Base-by-base conservation (phyloP, 2,797 vertebrate genomes). In the Lagodon rhomboides region DNA sequence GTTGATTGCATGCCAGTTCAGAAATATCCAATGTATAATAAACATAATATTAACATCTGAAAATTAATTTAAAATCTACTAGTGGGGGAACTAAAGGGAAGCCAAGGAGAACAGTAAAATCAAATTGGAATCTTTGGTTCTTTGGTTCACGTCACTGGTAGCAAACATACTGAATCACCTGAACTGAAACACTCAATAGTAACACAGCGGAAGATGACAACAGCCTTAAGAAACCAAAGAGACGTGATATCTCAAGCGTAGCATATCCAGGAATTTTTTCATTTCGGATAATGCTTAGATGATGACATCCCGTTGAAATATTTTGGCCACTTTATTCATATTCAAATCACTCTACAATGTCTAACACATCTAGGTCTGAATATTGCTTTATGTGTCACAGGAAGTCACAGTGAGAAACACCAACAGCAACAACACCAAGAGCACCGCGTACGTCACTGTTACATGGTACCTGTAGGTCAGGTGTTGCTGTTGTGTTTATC, bases 61-160 rank as follows among this genome's bases (percentile, higher is more conserved):
- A 73, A 86, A 85, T 74, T 66, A 54, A 82, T 58, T 84, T 75
- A 23, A 86, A 73, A 72, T 64, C 55, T 66, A 20, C 1, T 30
- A 18, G 56, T 25, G 27, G 25, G 55, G 30, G 60, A 73, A 61
- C 71, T 68, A 54, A 86, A 80, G 60, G 23, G 46, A 73, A 88
- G 81, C 56, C n/a, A 75, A 74, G 72, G 73, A 54, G 44, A 77
- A 70, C 43, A 3, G 16, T 25, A 27, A 87, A 85, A 82, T 73
- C 49, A 82, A 80, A 79, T 34, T 75, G 43, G 38, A 76, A 74
- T 93, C 90, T 92, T 93, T 93, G 91, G 87, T 91, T 89, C 83
- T 87, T 89, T 76, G 82, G 83, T 87, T 87, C 59, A 81, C 60
- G 13, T 82, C 66, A 67, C 73, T 74, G 12, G 62, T n/a, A 73